phyloP scores from a whole-genome alignment of 2,113 vertebrate species.

The Glaucidium brasilianum region DNA sequence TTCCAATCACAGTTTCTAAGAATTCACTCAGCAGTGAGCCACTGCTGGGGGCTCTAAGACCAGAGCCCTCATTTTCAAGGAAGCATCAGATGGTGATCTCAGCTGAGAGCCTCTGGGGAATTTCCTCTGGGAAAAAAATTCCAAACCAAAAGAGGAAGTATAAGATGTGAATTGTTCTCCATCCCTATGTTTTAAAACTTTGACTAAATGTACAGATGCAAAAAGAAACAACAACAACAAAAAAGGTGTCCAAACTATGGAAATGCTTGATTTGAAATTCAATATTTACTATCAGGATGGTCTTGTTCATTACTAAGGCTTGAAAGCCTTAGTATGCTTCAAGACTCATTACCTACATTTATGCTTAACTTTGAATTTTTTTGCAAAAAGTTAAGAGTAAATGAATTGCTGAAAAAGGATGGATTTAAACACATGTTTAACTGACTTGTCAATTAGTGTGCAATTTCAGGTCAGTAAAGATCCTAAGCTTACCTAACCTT shows the following conservation, averaged over 20 bases:
- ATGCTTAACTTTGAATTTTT: not conserved
- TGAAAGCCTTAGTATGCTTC: not conserved
- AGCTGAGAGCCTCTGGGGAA: not conserved
- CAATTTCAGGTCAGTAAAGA: not conserved
- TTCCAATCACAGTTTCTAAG: not conserved
- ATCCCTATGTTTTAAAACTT: not conserved
- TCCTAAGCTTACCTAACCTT: not conserved
- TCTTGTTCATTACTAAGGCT: not conserved
- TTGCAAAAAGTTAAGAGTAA: not conserved
- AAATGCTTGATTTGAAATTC: not conserved
- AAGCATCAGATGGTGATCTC: not conserved
- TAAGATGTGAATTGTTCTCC: not conserved
- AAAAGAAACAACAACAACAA: not conserved
- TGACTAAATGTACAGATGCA: not conserved
- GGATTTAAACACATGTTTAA: not conserved
- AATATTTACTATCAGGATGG: not conserved
- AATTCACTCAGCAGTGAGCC: not conserved
- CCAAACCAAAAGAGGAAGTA: not conserved
- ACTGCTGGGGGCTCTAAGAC: not conserved
- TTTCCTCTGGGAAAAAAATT: not conserved
- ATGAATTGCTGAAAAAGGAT: not conserved
- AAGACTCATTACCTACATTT: not conserved
- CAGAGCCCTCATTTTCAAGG: not conserved
- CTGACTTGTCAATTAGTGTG: not conserved
- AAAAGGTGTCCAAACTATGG: not conserved